phyloP scores from a whole-genome alignment of 2,113 vertebrate genomes.

The Phoxinus phoxinus region DNA sequence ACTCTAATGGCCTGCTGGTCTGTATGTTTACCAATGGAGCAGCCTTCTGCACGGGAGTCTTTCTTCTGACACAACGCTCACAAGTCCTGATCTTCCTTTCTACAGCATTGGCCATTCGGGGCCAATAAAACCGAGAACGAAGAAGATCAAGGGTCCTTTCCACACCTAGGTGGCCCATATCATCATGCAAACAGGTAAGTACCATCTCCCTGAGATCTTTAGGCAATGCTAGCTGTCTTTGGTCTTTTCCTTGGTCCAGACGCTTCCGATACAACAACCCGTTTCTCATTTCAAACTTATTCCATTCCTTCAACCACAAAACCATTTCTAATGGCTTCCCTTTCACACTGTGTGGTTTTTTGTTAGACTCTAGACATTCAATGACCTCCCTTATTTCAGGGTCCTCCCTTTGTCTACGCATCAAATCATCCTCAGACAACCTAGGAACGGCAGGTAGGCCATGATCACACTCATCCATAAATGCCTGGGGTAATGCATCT shows the following conservation, averaged over 20 bases:
- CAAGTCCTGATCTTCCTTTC: background rate
- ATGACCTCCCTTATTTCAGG: background rate
- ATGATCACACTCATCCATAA: background rate
- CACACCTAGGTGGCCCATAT: background rate
- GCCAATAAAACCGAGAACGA: background rate
- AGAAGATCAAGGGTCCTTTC: conserved; percentile 1
- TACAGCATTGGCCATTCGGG: background rate
- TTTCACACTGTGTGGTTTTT: background rate
- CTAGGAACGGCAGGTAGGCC: background rate
- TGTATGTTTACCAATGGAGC: background rate
- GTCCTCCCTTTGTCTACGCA: background rate
- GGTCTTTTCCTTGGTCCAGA: background rate
- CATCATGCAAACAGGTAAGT: background rate
- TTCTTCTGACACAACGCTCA: background rate
- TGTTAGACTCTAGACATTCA: too few species aligned
- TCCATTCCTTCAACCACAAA: background rate
- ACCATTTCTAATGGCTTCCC: background rate
- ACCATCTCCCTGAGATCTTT: background rate
- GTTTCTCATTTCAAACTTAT: background rate
- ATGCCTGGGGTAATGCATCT: background rate
- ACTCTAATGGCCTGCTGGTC: too few species aligned
- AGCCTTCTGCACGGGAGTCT: background rate
- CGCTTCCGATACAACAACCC: background rate
- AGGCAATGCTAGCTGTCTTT: background rate
- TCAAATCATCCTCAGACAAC: background rate